Evolutionary conservation across 1,140 invertebrate species (phyloP), one percentile per base, ranked within the genome.

Genomic region (Diorhabda carinulata): DNA sequence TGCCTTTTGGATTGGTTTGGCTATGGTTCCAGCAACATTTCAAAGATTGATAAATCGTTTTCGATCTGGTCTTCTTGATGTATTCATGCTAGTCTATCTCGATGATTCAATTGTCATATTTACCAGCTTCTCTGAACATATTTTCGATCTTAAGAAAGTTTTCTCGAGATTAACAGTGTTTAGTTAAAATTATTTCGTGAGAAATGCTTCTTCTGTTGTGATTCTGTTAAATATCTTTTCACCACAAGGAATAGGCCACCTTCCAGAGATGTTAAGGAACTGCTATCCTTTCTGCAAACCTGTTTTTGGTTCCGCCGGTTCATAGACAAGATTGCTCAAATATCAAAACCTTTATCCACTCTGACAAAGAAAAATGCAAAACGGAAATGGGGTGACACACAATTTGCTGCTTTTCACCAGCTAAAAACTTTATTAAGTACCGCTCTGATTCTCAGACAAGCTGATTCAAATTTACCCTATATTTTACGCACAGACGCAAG

Each of bases 361-460:
- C 68, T 82, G 42, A 76, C 75, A 3, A 77, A 78, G 60, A 79
- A 81, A 71, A 71, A 76, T 25, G 25, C 47, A 0, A 2, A 43
- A 3, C 83, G 75, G 70, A 61, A 57, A 9, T 84, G 81, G 81
- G 47, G 47, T 8, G 59, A 62, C 9, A 67, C 72, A 43, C 77
- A 84, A 73, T n/a, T 77, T 8, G 10, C 60, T 3, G 73, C 77
- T 42, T 78, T 80, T 67, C 3, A 70, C 5, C 45, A 43, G 7
- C 47, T 78, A 57, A 78, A 78, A 67, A 57, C 65, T 57, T 6
- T 64, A 9, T 45, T 68, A 10, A 59, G n/a, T 5, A 9, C 60
- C 7, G 5, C 59, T 7, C 70, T 66, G 3, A 71, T 71, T 40
- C 52, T 67, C 8, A 8, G 69, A 6, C 59, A 66, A 61, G 69